Conservation (phyloP, 2,113 vertebrate species). For the Miniopterus natalensis region DNA sequence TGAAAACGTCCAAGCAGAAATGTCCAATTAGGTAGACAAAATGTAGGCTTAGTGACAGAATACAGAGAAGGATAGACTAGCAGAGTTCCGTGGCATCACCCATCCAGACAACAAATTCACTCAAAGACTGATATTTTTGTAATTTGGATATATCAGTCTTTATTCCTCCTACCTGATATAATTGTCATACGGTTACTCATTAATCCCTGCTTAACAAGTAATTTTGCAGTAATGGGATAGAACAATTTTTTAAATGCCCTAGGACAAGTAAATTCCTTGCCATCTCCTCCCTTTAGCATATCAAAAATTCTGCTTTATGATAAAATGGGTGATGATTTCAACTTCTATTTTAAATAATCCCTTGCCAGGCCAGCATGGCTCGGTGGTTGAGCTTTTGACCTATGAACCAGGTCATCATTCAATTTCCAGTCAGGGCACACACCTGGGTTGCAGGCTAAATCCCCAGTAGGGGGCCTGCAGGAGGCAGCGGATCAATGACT, state of each 20-base stretch:
- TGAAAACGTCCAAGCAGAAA: slow-evolving; percentile 44
- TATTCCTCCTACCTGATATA: neutral
- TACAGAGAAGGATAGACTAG: neutral
- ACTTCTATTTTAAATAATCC: slow-evolving; percentile 28
- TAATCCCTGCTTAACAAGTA: neutral
- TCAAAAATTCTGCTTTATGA: neutral
- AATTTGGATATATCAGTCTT: neutral
- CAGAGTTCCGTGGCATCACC: neutral
- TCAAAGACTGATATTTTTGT: neutral
- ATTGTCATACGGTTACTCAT: neutral
- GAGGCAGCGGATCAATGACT: no score
- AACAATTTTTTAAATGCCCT: neutral
- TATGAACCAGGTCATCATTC: no score
- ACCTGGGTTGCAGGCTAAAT: no score
- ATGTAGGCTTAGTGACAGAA: neutral
- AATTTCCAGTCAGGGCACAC: no score
- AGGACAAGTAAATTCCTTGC: neutral
- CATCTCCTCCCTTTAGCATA: neutral
- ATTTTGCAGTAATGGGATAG: neutral
- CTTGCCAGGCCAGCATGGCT: no score
- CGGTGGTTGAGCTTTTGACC: no score
- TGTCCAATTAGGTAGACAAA: neutral
- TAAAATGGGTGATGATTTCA: neutral
- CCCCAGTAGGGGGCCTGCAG: no score
- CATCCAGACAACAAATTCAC: slow-evolving; percentile 1